Evolutionary conservation across 2,888 invertebrate species (phyloP).

Genomic region (Melikaiella ostensackeni): DNA sequence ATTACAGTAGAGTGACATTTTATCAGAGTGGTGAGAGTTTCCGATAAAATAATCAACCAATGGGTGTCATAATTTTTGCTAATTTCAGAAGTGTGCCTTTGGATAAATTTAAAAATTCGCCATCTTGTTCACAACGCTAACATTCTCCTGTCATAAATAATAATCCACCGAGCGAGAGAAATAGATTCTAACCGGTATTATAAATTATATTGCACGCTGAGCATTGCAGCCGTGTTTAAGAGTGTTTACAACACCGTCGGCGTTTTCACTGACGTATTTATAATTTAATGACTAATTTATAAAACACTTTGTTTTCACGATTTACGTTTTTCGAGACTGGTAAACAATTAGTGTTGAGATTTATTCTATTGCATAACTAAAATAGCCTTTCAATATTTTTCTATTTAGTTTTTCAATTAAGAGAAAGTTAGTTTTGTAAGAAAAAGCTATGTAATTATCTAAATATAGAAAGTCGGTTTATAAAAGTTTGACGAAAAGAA

Average conservation of each 20-base stretch:
- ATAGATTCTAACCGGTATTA: constrained; percentile 31
- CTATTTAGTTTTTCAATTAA: background rate
- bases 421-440: background rate
- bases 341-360: constrained; percentile 12
- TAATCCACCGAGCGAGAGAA: constrained; percentile 4
- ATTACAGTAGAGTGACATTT: constrained; percentile 22
- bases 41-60: background rate
- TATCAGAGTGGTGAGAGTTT: constrained; percentile 29
- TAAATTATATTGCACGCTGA: constrained; percentile 15
- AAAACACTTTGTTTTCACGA: background rate
- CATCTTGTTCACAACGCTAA: constrained; percentile 12
- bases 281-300: constrained; percentile 21
- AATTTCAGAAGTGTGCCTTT: background rate
- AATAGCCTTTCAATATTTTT: background rate
- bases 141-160: background rate
- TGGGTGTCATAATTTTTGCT: background rate
- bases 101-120: background rate
- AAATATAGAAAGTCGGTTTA: background rate
- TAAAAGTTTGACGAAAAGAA: background rate
- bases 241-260: constrained; percentile 20
- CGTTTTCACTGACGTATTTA: background rate
- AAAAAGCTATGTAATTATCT: background rate
- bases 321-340: background rate
- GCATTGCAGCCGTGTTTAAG: constrained; percentile 22
- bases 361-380: background rate